Evolutionary conservation across 2,113 vertebrate species (phyloP).

Genomic region (Phylloscopus trochiloides): DNA sequence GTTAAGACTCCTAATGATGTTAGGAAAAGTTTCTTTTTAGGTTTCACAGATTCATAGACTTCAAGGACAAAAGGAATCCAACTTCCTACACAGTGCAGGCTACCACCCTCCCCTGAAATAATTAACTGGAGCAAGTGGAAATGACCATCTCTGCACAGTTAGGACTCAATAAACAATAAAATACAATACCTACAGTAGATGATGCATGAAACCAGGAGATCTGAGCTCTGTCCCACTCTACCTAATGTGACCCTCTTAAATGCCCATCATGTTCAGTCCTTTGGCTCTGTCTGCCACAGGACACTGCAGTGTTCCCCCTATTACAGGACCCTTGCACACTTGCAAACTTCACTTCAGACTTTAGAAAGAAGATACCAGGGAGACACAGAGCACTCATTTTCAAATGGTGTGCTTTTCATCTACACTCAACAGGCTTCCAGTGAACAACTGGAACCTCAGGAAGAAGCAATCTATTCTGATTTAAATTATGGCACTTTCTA

Average conservation of each 20-base stretch:
- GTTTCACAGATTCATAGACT: neutral
- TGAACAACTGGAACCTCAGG: neutral
- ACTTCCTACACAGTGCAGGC: neutral
- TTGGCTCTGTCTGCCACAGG: neutral
- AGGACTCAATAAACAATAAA: neutral
- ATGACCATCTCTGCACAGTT: neutral
- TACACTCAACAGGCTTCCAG: neutral
- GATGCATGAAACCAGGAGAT: neutral
- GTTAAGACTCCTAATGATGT: neutral
- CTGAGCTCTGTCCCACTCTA: neutral
- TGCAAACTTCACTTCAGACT: neutral
- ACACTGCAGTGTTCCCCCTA: accelerated
- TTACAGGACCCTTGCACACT: too few species aligned
- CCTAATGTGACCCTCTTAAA: neutral
- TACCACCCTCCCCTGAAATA: neutral
- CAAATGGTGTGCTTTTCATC: neutral
- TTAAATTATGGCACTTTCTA: neutral
- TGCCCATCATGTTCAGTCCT: neutral
- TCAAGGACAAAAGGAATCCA: neutral
- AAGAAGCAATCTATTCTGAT: neutral
- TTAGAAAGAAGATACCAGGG: neutral
- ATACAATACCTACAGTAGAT: neutral
- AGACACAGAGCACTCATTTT: neutral
- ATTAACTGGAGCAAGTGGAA: neutral
- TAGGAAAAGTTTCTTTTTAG: neutral